Conservation (phyloP, 2,113 vertebrate species). For the Macroglossus sobrinus region DNA sequence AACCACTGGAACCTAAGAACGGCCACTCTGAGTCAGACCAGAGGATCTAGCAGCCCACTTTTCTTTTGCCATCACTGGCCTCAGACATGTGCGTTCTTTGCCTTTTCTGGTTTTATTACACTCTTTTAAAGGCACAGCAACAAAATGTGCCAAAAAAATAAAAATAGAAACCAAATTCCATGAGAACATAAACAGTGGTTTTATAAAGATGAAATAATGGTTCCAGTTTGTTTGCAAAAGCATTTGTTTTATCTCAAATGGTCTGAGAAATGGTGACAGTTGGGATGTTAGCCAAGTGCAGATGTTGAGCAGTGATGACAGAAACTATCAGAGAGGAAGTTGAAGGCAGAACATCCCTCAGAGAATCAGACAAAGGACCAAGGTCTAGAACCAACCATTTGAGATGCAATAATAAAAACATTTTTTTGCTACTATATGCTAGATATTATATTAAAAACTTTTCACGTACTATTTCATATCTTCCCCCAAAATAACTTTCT, state of each 20-base stretch:
- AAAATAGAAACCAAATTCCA: slow-evolving; percentile 51
- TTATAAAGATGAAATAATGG: slow-evolving; percentile 34
- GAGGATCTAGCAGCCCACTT: not conserved
- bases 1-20: slow-evolving; percentile 26
- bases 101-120: slow-evolving; percentile 60
- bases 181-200: slow-evolving; percentile 53
- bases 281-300: not conserved
- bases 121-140: slow-evolving; percentile 20
- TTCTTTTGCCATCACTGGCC: slow-evolving; percentile 31
- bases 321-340: not conserved
- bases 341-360: not conserved
- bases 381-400: not conserved
- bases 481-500: not conserved
- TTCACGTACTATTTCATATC: not conserved
- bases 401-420: not conserved
- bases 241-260: slow-evolving; percentile 6
- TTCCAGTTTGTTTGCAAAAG: slow-evolving; percentile 24
- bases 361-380: not conserved
- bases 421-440: not conserved
- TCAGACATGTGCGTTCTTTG: slow-evolving; percentile 37
- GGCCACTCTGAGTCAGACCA: slow-evolving; percentile 4
- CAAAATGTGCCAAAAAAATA: slow-evolving; percentile 37
- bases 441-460: not conserved
- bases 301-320: not conserved
- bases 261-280: not conserved